A percentile compares a stretch with the other conserved stretches of the same genome.
Evolutionary conservation across 2,888 invertebrate species (phyloP).

Genomic region (Synanthedon tipuliformis): DNA sequence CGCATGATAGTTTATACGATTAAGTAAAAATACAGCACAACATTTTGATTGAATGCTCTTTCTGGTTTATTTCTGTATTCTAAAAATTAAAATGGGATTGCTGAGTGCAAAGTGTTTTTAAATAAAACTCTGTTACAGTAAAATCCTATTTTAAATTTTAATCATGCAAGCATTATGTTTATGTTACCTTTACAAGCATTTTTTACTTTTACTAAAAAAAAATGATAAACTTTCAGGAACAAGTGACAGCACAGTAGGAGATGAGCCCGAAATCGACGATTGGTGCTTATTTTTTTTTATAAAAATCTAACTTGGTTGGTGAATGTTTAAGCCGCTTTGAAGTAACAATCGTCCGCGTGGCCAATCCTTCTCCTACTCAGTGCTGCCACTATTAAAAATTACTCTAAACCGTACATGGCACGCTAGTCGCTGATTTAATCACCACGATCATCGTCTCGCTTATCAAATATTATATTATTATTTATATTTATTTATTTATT

Average conservation of each 20-base stretch:
- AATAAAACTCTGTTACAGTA: too few species aligned
- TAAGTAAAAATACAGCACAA: too few species aligned
- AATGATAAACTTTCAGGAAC: constrained; percentile 26
- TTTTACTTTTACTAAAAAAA: too few species aligned
- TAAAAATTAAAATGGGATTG: too few species aligned
- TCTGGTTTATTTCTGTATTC: too few species aligned
- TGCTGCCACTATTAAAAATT: constrained; percentile 52
- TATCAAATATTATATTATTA: constrained; percentile 23
- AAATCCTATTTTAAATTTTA: too few species aligned
- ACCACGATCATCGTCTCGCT: constrained; percentile 63
- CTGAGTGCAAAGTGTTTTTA: too few species aligned
- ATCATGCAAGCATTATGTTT: too few species aligned
- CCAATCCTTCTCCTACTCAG: constrained; percentile 42
- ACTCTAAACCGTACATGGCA: constrained; percentile 54
- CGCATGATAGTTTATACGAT: too few species aligned
- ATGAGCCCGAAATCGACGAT: constrained; percentile 48
- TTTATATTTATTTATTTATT: constrained; percentile 2
- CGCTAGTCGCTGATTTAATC: constrained; percentile 65
- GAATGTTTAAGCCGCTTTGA: constrained; percentile 9
- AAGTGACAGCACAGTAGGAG: constrained; percentile 66
- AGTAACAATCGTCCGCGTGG: constrained; percentile 56
- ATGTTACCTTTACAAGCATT: too few species aligned
- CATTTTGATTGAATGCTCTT: too few species aligned
- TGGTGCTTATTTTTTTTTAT: constrained; percentile 32
- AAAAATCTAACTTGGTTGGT: not conserved